Conservation (phyloP, 1,140 invertebrate genomes). For the Physella acuta region DNA sequence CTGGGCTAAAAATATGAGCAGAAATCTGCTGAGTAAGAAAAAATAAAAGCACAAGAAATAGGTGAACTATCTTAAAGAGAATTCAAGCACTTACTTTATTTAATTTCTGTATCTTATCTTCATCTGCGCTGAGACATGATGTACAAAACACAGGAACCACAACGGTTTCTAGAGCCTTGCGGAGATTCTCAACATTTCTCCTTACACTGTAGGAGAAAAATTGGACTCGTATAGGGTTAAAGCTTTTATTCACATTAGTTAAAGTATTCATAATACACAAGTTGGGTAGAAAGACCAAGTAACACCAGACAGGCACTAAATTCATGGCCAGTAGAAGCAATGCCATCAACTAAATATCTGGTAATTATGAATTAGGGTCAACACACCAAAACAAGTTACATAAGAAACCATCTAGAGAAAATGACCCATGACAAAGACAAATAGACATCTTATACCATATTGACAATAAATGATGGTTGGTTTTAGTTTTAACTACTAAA, state of each 20-base stretch:
- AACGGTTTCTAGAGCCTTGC: conserved; percentile 86
- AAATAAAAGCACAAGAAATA: not conserved
- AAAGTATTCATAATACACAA: not conserved
- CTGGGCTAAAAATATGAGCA: not conserved
- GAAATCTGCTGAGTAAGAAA: not conserved
- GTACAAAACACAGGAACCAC: conserved; percentile 97
- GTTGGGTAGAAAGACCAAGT: not conserved
- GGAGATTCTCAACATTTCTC: conserved; percentile 89
- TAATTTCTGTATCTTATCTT: conserved; percentile 83
- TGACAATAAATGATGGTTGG: no score
- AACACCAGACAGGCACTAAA: not conserved
- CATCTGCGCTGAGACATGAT: conserved; percentile 75
- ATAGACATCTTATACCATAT: no score
- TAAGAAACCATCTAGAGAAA: no score
- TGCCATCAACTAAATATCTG: no score
- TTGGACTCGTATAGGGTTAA: no score
- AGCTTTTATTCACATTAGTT: not conserved
- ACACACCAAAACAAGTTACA: no score
- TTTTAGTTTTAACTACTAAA: no score
- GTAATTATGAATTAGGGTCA: no score
- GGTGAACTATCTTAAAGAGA: not conserved
- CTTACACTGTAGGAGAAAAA: conserved; percentile 81
- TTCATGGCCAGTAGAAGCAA: no score
- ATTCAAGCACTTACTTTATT: conserved; percentile 70
- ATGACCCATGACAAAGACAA: no score